Conservation (phyloP, 2,888 invertebrate species). For the Creontiades dilutus region DNA sequence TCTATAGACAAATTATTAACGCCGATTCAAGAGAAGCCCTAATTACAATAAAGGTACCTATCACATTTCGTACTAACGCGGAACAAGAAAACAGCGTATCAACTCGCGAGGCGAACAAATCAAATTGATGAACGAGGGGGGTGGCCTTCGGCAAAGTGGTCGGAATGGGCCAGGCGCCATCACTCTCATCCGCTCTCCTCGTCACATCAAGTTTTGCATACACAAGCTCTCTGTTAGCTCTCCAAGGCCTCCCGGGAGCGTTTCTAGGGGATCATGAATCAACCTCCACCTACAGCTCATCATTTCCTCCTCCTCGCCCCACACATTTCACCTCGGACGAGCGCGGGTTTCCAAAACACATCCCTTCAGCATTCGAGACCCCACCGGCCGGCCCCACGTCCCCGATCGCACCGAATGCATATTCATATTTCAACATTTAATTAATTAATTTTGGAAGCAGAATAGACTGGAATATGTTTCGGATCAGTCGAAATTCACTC, state of each 20-base stretch:
- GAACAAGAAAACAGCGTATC: not conserved
- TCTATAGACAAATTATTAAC: too few relatives aligned
- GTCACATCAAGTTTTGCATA: slow-evolving; percentile 39
- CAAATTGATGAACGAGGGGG: slow-evolving; percentile 17
- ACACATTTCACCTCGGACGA: slow-evolving; percentile 28
- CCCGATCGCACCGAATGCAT: not conserved
- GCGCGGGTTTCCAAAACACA: slow-evolving; percentile 30
- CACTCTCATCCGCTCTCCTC: slow-evolving; percentile 27
- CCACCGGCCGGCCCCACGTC: not conserved
- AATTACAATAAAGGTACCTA: too few relatives aligned
- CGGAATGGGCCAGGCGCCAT: slow-evolving; percentile 4
- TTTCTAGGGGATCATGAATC: slow-evolving; percentile 21
- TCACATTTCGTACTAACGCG: too few relatives aligned
- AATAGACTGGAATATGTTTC: too few relatives aligned
- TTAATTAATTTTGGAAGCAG: too few relatives aligned
- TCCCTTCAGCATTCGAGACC: not conserved
- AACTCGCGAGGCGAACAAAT: slow-evolving; percentile 17
- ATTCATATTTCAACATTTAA: not conserved
- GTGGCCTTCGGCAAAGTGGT: slow-evolving; percentile 8
- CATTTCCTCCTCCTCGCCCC: slow-evolving; percentile 15
- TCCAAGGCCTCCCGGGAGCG: not conserved
- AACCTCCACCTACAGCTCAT: slow-evolving; percentile 34
- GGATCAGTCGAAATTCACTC: too few relatives aligned
- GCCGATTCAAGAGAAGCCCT: too few relatives aligned
- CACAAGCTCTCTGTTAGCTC: slow-evolving; percentile 39